Conservation (phyloP, 2,797 vertebrate species). For the Mormyrus hasselquistii region DNA sequence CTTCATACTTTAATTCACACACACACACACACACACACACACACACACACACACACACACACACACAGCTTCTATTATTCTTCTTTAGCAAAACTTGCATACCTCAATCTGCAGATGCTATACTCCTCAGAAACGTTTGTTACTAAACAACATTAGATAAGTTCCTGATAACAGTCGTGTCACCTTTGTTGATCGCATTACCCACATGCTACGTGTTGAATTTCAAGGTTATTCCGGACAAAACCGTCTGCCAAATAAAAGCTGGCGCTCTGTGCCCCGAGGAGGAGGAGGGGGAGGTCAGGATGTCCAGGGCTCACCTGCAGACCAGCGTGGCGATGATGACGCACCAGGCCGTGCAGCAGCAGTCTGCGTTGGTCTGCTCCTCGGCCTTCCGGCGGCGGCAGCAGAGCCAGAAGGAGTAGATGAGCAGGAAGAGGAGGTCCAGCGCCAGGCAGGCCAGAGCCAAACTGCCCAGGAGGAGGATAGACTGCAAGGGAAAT, state of each 20-base stretch:
- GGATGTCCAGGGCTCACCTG: slow-evolving; percentile 70
- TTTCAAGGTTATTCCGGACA: neutral
- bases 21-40: neutral
- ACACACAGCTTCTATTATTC: neutral
- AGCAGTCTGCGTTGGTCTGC: slow-evolving; percentile 84
- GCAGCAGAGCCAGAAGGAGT: slow-evolving; percentile 94
- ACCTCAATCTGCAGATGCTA: neutral
- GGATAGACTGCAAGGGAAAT: slow-evolving; percentile 70
- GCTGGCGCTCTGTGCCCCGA: neutral
- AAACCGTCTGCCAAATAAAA: neutral
- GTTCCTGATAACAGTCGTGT: neutral
- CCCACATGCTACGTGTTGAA: neutral
- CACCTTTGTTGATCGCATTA: neutral
- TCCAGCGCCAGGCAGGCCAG: slow-evolving; percentile 88
- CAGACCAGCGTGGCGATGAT: slow-evolving; percentile 94
- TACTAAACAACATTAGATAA: neutral
- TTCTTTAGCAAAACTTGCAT: neutral
- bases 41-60: neutral
- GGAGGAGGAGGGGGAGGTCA: neutral
- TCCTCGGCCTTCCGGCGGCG: slow-evolving; percentile 76
- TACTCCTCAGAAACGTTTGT: neutral
- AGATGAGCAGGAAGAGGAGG: slow-evolving; percentile 90
- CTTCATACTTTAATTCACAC: neutral
- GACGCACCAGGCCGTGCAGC: slow-evolving; percentile 97
- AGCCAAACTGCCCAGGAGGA: slow-evolving; percentile 80